Conservation (phyloP, 2,113 vertebrate genomes). For the Podarcis muralis region DNA sequence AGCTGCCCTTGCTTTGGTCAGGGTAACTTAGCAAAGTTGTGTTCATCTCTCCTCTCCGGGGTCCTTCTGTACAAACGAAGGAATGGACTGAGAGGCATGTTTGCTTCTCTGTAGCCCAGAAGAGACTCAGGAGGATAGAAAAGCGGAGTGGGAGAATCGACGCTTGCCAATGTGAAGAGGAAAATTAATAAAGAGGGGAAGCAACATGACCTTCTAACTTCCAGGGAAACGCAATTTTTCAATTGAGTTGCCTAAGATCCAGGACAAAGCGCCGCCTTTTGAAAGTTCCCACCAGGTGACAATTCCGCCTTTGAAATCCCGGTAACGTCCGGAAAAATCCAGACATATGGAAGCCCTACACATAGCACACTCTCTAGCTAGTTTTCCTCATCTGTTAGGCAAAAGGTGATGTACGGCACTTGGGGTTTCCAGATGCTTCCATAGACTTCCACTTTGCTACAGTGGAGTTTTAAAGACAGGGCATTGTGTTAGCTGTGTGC, state of each 20-base stretch:
- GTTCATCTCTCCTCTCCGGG: fast-evolving
- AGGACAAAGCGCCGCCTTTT: no score
- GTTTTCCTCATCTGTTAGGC: background rate
- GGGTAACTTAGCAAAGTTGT: background rate
- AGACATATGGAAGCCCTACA: background rate
- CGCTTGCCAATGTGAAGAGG: background rate
- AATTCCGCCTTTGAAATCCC: no score
- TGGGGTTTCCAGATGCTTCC: background rate
- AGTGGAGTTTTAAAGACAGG: constrained; percentile 34
- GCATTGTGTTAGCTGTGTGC: constrained; percentile 16
- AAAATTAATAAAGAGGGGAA: background rate
- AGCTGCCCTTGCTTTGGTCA: background rate
- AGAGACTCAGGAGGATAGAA: background rate
- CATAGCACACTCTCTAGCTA: constrained; percentile 34
- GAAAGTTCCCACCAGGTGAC: no score
- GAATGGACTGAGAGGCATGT: background rate
- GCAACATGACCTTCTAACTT: background rate
- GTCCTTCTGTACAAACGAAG: background rate
- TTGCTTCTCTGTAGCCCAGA: background rate
- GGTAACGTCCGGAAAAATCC: no score
- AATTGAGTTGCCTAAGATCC: no score
- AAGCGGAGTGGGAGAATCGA: background rate
- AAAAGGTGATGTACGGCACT: background rate
- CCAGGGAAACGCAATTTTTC: background rate
- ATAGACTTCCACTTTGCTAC: background rate